Base-by-base conservation (phyloP, 2,888 invertebrate genomes). In the Congeria kusceri region DNA sequence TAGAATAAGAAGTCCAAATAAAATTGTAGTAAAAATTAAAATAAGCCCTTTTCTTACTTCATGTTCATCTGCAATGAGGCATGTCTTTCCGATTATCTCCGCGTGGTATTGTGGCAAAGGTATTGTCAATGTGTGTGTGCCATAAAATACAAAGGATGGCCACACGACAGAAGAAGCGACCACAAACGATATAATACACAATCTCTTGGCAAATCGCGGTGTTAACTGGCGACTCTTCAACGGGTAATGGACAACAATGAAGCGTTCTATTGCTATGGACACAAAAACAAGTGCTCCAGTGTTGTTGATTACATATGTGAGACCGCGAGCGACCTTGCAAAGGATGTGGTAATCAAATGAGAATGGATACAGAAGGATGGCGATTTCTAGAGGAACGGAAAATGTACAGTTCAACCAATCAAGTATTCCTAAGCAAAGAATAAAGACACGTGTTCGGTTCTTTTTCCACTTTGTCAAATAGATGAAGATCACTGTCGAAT, bases 111-210 rank as follows among this genome's bases (percentile, higher is more conserved):
- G 11, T 44, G 69, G 28, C 11, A 49, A 20, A 28, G 62, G 62
- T 32, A 77, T 58, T 0, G 68, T 63, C 1, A 77, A 18, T 0
- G 83, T 80, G 27, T 75, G 68, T 27, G 70, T 80, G 0, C 83
- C 80, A 32, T 83, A 83, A 53, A 83, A 80, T 15, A 83, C 71
- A 32, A 77, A 83, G 9, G 80, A 75, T 4, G 80, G 83, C 77
- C 80, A 77, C n/a, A 80, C 74, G 3, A 83, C 68, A 9, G 39
- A 29, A 0, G 66, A 29, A 15, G 77, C 71, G 3, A 83, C 69
- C 4, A 77, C 28, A n/a, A 80, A 74, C 4, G 80, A 66, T 18
- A 69, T 18, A 0, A 77, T 27, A 29, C 80, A 80, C 74, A 80
- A 69, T 7, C 15, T 27, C 56, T 80, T 80, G 20, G 80, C 80